Conservation (phyloP, 1,140 invertebrate species). For the Harlomillsia oculata region DNA sequence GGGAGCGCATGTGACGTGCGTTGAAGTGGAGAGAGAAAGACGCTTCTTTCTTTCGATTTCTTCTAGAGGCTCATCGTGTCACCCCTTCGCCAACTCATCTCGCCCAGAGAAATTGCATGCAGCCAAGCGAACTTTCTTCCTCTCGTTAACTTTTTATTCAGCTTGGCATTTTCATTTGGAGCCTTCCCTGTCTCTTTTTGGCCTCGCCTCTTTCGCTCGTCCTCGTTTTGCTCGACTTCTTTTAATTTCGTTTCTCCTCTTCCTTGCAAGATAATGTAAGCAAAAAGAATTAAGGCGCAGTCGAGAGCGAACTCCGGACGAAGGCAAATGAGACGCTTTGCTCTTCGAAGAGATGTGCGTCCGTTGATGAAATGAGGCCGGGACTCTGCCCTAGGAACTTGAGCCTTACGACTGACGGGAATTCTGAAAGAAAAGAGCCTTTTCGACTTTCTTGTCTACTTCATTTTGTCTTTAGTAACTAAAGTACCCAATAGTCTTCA, state of each 20-base stretch:
- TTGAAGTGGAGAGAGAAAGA: no score
- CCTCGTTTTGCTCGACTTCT: constrained; percentile 2
- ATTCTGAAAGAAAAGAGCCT: constrained; percentile 8
- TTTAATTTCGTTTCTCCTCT: constrained; percentile 10
- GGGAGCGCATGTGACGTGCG: constrained; percentile 1
- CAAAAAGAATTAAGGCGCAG: constrained; percentile 13
- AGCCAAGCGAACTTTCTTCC: no score
- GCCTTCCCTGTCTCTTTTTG: not conserved
- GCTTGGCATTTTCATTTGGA: not conserved
- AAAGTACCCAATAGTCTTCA: no score
- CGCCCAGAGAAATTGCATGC: no score
- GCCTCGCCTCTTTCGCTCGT: constrained; percentile 2
- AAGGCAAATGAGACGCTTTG: constrained; percentile 8
- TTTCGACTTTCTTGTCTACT: not conserved
- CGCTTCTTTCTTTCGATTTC: no score
- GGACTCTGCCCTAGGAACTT: constrained; percentile 5
- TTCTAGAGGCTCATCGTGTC: no score
- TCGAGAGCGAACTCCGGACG: constrained; percentile 5
- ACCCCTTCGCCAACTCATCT: no score
- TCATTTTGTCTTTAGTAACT: not conserved
- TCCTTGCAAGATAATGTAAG: constrained; percentile 14
- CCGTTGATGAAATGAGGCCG: constrained; percentile 9
- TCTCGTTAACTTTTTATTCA: constrained; percentile 15
- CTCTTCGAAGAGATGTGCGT: constrained; percentile 1
- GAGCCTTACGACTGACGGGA: constrained; percentile 11